Conservation (phyloP, 37 sponge, comb jelly and placozoan genomes). For the Geodia barretti region DNA sequence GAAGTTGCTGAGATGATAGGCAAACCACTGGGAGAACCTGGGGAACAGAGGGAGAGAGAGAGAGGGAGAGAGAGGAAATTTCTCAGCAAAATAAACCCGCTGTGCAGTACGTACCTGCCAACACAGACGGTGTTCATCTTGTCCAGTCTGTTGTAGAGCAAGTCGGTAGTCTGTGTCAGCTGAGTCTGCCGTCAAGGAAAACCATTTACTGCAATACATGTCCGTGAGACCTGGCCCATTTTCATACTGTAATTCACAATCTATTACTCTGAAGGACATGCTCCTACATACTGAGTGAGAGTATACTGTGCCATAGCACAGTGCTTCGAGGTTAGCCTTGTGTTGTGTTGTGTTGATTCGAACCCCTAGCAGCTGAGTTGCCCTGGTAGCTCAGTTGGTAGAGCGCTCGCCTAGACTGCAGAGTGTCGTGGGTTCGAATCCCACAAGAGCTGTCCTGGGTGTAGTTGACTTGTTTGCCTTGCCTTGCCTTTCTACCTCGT, state of each 20-base stretch:
- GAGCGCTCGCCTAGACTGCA: no score
- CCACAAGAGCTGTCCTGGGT: no score
- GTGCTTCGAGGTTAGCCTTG: not conserved
- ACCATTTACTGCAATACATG: not conserved
- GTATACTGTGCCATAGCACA: no score
- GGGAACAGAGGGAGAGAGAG: not conserved
- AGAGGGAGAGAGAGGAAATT: not conserved
- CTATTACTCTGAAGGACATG: not conserved
- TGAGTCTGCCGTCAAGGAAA: slow-evolving; percentile 13
- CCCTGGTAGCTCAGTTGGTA: no score
- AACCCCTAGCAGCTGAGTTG: no score
- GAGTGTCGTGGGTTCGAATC: no score
- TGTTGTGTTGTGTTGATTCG: not conserved
- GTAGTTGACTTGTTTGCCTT: no score
- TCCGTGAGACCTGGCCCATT: not conserved
- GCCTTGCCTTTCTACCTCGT: no score
- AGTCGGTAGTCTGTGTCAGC: slow-evolving; percentile 75
- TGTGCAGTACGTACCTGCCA: slow-evolving; percentile 50
- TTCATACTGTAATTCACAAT: not conserved
- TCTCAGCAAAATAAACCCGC: not conserved
- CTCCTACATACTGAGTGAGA: no score
- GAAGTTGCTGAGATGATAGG: slow-evolving; percentile 91
- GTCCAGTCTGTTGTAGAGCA: slow-evolving; percentile 76
- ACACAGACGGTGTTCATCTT: slow-evolving; percentile 83
- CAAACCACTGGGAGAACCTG: slow-evolving; percentile 93